A percentile compares a stretch with the other conserved stretches of the same genome.
phyloP scores from a whole-genome alignment of 53 echinoderm and acorn worm species.

The Arbacia lixula region DNA sequence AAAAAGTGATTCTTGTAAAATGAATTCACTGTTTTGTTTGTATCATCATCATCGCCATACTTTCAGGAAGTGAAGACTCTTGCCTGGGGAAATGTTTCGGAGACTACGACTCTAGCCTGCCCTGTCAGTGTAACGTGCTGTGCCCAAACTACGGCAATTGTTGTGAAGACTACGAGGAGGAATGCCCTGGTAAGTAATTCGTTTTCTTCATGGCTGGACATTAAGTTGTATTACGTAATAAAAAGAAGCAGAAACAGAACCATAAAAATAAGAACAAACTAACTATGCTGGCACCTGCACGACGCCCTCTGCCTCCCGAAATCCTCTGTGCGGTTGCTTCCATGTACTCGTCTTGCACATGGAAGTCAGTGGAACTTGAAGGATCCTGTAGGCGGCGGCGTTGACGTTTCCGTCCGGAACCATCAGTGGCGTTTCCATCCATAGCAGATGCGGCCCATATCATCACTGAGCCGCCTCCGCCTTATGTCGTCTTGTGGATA shows the following conservation, averaged over 20 bases:
- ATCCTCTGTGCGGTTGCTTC: slow-evolving; percentile 7
- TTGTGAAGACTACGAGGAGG: slow-evolving; percentile 34
- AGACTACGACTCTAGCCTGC: slow-evolving; percentile 22
- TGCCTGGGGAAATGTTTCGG: slow-evolving; percentile 26
- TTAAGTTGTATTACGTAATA: too few species aligned
- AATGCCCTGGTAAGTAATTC: slow-evolving; percentile 2
- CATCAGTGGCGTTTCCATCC: not conserved
- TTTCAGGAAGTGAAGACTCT: not conserved
- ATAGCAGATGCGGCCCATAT: too few species aligned
- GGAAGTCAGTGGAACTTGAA: slow-evolving; percentile 9
- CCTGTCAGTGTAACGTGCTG: slow-evolving; percentile 47
- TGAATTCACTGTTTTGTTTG: too few species aligned
- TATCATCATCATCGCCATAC: too few species aligned
- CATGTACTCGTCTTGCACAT: slow-evolving; percentile 18
- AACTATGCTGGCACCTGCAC: slow-evolving; percentile 12
- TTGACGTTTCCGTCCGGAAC: slow-evolving; percentile 52
- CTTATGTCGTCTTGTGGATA: slow-evolving; percentile 14
- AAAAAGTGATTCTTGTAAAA: too few species aligned
- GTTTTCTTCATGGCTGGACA: too few species aligned
- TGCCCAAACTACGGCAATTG: slow-evolving; percentile 49
- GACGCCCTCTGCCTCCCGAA: slow-evolving; percentile 13
- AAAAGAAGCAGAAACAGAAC: too few species aligned
- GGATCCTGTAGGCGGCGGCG: slow-evolving; percentile 28
- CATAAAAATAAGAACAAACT: too few species aligned
- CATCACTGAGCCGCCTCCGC: slow-evolving; percentile 25